Percentiles rank a stretch among this genome's conserved stretches.
These are phyloP conservation scores for Diglossa cyanea DNA, from an alignment of 2,797 vertebrate genomes.

Conservation along the genomic window DNA sequence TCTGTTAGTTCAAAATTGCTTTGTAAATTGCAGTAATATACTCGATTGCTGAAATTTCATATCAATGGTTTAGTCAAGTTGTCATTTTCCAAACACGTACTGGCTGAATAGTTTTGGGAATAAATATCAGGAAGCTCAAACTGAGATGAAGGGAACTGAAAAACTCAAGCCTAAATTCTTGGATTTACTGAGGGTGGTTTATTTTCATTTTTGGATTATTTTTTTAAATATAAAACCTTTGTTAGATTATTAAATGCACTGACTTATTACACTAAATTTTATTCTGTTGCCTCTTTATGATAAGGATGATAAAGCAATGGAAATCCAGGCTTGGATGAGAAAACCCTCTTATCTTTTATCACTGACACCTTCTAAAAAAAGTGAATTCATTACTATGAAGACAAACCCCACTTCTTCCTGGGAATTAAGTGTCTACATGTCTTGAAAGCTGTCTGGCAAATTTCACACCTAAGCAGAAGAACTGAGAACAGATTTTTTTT, in stretches of 20 bases:
- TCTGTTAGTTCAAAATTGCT: not conserved
- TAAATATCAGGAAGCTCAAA: not conserved
- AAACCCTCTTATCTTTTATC: not conserved
- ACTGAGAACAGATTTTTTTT: not conserved
- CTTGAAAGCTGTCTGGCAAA: conserved; percentile 2
- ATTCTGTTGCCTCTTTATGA: not conserved
- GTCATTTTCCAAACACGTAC: rapidly evolving
- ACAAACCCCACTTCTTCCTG: not conserved
- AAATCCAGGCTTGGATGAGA: not conserved
- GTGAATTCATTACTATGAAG: not conserved
- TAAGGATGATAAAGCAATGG: not conserved
- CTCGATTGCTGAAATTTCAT: not conserved
- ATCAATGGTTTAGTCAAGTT: not conserved
- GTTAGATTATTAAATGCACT: not conserved
- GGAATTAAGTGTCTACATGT: not conserved
- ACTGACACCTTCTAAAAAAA: not conserved
- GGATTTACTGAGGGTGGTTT: not conserved
- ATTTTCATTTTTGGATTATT: not conserved
- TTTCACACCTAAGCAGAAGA: conserved; percentile 5
- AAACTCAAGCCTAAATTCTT: not conserved
- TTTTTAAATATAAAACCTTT: not conserved
- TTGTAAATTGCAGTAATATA: not conserved
- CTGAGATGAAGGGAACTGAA: not conserved
- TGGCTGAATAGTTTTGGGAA: not conserved
- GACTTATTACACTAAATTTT: not conserved